Evolutionary conservation across 2,113 vertebrate genomes (phyloP).

Genomic region (Myrmecobius fasciatus): DNA sequence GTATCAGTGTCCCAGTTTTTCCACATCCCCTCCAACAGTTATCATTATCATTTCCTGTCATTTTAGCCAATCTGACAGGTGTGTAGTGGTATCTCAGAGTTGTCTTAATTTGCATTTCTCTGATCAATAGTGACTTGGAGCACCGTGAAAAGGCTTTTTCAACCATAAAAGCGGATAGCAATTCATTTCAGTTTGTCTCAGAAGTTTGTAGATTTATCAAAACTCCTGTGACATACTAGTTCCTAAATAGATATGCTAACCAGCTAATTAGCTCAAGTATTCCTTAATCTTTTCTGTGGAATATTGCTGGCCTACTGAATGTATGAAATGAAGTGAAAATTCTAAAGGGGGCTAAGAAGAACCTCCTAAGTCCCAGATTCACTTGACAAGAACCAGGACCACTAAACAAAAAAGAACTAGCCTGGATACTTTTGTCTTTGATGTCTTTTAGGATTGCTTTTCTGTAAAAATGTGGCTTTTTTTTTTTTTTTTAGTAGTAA

Average conservation of each 20-base stretch:
- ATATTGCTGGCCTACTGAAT: neutral
- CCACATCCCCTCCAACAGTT: no score
- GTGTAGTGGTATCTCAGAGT: no score
- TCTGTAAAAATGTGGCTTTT: conserved; percentile 37
- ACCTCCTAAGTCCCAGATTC: no score
- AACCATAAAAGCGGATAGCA: neutral
- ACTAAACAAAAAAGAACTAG: neutral
- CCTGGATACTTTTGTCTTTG: neutral
- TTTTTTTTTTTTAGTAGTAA: conserved; percentile 16
- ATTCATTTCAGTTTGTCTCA: neutral
- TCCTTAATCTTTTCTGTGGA: neutral
- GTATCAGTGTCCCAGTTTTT: no score
- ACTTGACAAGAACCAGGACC: neutral
- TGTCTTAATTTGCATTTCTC: no score
- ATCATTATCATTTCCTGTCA: no score
- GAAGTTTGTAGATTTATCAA: neutral
- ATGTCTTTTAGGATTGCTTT: conserved; percentile 30
- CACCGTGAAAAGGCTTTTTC: neutral
- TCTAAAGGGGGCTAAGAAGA: neutral
- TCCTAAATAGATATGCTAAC: neutral
- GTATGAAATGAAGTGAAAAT: neutral
- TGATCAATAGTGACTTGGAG: no score
- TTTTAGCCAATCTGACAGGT: no score
- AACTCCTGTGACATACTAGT: neutral
- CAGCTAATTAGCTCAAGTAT: neutral